Conservation (phyloP, 1,140 invertebrate species). For the Aphelinus certus region DNA sequence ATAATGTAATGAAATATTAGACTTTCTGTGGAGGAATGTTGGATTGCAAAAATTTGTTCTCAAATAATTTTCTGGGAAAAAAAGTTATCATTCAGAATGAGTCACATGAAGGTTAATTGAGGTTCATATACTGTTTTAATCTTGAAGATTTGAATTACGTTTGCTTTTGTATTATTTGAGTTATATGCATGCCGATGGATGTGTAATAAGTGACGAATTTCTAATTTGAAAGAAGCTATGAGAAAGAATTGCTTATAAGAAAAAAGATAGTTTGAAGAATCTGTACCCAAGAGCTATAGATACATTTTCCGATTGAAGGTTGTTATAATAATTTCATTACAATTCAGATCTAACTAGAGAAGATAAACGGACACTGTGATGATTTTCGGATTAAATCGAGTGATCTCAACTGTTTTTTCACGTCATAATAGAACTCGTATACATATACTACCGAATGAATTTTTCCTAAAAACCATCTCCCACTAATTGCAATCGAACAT, state of each 20-base stretch:
- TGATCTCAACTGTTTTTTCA: no score
- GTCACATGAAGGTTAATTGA: no score
- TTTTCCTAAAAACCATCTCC: no score
- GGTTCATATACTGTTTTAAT: no score
- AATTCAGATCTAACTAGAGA: constrained; percentile 12
- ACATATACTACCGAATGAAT: no score
- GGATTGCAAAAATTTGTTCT: no score
- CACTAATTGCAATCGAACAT: no score
- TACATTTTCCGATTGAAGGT: neutral
- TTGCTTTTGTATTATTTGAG: neutral
- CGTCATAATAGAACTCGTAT: no score
- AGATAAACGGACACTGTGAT: constrained; percentile 10
- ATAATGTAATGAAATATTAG: no score
- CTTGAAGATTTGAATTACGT: neutral
- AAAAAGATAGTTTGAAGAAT: neutral
- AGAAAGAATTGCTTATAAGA: constrained; percentile 16
- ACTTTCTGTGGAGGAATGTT: no score
- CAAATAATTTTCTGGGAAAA: no score
- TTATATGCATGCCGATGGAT: constrained; percentile 8
- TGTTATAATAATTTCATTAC: constrained; percentile 1
- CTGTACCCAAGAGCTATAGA: neutral
- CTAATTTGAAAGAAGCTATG: constrained; percentile 7
- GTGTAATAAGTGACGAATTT: constrained; percentile 6
- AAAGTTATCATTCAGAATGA: no score
- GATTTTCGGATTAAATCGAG: neutral